A percentile compares a stretch with the other conserved stretches of the same genome.
Evolutionary conservation across 2,797 vertebrate species (phyloP).

Genomic region (Anguilla obscura): DNA sequence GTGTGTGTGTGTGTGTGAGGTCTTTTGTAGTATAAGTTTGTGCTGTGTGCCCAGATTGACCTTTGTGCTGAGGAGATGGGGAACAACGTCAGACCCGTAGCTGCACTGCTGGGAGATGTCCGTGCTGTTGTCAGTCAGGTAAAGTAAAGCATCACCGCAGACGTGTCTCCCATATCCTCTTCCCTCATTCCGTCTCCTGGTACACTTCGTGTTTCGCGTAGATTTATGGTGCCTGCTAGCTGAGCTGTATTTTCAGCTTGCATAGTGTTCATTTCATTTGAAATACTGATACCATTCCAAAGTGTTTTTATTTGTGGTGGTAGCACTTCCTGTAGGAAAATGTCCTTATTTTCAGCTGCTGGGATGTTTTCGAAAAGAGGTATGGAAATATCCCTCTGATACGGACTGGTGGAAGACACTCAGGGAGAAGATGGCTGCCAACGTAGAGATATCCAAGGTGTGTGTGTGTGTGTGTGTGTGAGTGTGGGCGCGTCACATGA

Average conservation of each 20-base stretch:
- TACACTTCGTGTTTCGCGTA: background rate
- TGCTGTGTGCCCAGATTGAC: slow-evolving; percentile 77
- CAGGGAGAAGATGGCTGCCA: slow-evolving; percentile 78
- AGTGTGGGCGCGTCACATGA: slow-evolving; percentile 1
- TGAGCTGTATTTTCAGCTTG: background rate
- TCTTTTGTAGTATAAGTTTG: background rate
- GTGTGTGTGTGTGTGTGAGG: background rate
- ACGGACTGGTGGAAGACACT: slow-evolving; percentile 86
- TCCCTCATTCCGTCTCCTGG: background rate
- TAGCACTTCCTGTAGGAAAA: background rate
- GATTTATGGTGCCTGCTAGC: background rate
- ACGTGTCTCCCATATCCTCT: background rate
- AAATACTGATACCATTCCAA: background rate
- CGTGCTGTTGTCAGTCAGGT: slow-evolving; percentile 83
- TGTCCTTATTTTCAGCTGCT: slow-evolving; percentile 72
- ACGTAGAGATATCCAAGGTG: slow-evolving; percentile 83
- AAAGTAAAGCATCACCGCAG: slow-evolving; percentile 28
- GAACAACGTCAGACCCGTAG: slow-evolving; percentile 88
- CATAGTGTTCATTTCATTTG: background rate
- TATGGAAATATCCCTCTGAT: slow-evolving; percentile 77
- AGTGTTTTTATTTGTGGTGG: background rate
- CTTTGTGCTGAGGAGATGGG: slow-evolving; percentile 94
- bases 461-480: slow-evolving; percentile 23
- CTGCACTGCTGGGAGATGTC: slow-evolving; percentile 86
- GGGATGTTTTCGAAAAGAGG: slow-evolving; percentile 63